Evolutionary conservation across 2,888 invertebrate species (phyloP).

Genomic region (Chrysotoxum bicinctum): DNA sequence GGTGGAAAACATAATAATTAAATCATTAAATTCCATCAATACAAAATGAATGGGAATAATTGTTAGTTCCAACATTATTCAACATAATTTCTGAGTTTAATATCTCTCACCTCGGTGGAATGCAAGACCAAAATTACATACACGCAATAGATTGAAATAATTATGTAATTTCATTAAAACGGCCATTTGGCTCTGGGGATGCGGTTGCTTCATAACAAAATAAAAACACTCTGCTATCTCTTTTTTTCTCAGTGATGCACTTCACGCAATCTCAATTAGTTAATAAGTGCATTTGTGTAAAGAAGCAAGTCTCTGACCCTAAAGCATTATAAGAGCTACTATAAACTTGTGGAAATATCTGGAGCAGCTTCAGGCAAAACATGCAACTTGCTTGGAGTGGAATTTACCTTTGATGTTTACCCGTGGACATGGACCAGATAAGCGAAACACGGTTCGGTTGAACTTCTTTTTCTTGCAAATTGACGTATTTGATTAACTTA

Average conservation of each 20-base stretch:
- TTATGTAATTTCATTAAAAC: background rate
- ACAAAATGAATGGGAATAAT: background rate
- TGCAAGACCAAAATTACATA: background rate
- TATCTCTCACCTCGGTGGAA: constrained; percentile 10
- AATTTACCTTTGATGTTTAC: constrained; percentile 9
- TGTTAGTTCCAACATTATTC: background rate
- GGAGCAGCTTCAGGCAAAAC: background rate
- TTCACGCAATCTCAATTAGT: constrained; percentile 18
- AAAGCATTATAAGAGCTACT: background rate
- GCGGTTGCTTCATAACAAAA: background rate
- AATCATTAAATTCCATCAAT: constrained; percentile 1
- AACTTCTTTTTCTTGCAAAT: background rate
- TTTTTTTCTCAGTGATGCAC: background rate
- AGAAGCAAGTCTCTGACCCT: background rate
- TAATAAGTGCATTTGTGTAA: background rate
- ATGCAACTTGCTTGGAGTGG: background rate
- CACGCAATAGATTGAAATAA: background rate
- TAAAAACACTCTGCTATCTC: background rate
- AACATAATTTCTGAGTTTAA: background rate
- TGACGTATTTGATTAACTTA: constrained; percentile 4
- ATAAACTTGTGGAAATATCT: background rate
- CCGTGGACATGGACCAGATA: background rate
- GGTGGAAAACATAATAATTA: background rate
- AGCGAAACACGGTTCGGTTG: background rate
- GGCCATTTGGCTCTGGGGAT: background rate